A percentile compares a stretch with the other conserved stretches of the same genome.
These are phyloP conservation scores for Drosophila meridionalis DNA, from an alignment of 2,888 invertebrate species.

Conservation along the genomic window DNA sequence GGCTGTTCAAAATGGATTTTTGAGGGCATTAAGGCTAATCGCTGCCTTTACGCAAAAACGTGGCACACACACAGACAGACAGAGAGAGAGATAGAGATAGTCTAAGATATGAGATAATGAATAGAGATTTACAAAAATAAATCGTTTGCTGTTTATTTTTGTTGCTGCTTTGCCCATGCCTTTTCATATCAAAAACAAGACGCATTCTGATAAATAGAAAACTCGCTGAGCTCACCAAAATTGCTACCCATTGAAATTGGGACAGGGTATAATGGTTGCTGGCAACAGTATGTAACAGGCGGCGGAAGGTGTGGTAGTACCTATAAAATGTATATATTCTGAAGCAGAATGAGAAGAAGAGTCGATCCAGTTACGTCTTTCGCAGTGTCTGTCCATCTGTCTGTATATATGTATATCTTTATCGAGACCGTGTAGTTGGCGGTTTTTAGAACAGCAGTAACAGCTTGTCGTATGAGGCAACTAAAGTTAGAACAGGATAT, in stretches of 20 bases:
- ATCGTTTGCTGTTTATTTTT: slow-evolving; percentile 25
- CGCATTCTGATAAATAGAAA: slow-evolving; percentile 63
- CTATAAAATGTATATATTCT: background rate
- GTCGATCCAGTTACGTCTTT: background rate
- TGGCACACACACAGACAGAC: slow-evolving; percentile 8
- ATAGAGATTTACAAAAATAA: slow-evolving; percentile 56
- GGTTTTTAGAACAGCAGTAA: too few relatives aligned
- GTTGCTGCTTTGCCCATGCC: slow-evolving; percentile 10
- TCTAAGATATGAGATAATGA: slow-evolving; percentile 30
- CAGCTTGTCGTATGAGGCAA: too few relatives aligned
- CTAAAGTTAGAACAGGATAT: too few relatives aligned
- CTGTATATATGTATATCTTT: too few relatives aligned
- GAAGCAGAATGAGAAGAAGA: too few relatives aligned
- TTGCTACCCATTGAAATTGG: background rate
- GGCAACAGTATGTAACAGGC: background rate
- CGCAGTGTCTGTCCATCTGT: background rate
- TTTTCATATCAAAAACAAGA: slow-evolving; percentile 55
- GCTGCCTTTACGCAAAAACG: slow-evolving; percentile 55
- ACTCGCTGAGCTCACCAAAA: slow-evolving; percentile 24
- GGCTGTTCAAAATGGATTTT: slow-evolving; percentile 48
- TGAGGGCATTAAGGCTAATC: slow-evolving; percentile 67
- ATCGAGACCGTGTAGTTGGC: too few relatives aligned
- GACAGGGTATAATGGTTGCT: background rate
- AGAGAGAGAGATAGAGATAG: background rate
- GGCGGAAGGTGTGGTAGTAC: background rate